A percentile compares a stretch with the other conserved stretches of the same genome.
These are phyloP conservation scores for Drosophila picticornis DNA, from an alignment of 2,888 invertebrate genomes.

Conservation along the genomic window DNA sequence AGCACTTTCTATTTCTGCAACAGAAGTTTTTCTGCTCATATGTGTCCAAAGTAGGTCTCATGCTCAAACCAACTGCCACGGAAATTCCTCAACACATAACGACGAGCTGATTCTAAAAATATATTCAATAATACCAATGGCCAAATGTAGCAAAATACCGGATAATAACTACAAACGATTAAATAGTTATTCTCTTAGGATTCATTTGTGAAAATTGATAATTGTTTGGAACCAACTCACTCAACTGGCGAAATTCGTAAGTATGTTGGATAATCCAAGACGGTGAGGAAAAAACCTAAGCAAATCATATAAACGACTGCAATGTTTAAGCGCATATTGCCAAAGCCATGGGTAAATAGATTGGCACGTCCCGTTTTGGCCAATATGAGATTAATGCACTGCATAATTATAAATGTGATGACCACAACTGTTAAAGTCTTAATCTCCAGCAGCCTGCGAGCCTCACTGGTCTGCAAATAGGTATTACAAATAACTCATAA, in stretches of 20 bases:
- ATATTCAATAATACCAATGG: constrained; percentile 34
- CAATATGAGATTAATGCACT: constrained; percentile 50
- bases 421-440: constrained; percentile 8
- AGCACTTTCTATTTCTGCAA: background rate
- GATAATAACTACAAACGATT: constrained; percentile 23
- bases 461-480: constrained; percentile 23
- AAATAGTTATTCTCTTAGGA: background rate
- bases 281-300: constrained; percentile 2
- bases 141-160: constrained; percentile 19
- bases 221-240: constrained; percentile 36
- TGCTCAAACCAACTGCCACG: constrained; percentile 52
- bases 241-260: constrained; percentile 11
- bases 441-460: constrained; percentile 40
- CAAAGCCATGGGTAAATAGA: constrained; percentile 56
- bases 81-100: constrained; percentile 44
- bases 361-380: constrained; percentile 44
- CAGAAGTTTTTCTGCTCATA: background rate
- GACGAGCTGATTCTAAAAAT: constrained; percentile 39
- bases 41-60: constrained; percentile 16
- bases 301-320: constrained; percentile 38
- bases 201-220: background rate
- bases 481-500: background rate
- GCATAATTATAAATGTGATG: constrained; percentile 50
- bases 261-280: background rate
- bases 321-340: constrained; percentile 29